Evolutionary conservation across 2,888 invertebrate species (phyloP).

Genomic region (Eurytoma adleriae): DNA sequence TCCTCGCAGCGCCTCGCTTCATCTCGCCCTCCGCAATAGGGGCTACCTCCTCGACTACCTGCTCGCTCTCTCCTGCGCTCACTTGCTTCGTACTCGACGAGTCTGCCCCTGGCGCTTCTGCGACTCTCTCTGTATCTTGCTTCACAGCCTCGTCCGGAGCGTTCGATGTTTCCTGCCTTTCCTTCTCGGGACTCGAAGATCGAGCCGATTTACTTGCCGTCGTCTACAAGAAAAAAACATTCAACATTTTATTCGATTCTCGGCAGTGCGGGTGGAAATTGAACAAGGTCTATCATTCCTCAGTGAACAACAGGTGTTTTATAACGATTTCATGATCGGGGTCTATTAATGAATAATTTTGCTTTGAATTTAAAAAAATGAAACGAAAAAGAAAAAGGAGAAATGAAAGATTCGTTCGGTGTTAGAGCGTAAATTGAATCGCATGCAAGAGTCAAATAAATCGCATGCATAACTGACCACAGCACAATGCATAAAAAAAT

Average conservation of each 20-base stretch:
- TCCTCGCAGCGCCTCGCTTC: conserved; percentile 64
- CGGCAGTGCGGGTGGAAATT: too few species aligned
- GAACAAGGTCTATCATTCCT: too few species aligned
- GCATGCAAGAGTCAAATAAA: conserved; percentile 48
- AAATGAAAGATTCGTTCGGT: background rate
- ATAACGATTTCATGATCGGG: too few species aligned
- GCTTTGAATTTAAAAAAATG: background rate
- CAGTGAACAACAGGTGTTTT: too few species aligned
- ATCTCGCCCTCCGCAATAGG: conserved; percentile 54
- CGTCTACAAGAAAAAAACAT: conserved; percentile 35
- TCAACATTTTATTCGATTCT: background rate
- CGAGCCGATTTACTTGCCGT: conserved; percentile 50
- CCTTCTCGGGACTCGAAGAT: conserved; percentile 65
- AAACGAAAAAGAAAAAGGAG: conserved; percentile 18
- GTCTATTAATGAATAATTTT: conserved; percentile 5
- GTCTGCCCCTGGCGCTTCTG: background rate
- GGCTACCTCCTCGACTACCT: conserved; percentile 20
- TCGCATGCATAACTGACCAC: conserved; percentile 51
- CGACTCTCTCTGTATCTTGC: conserved; percentile 4
- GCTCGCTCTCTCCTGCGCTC: conserved; percentile 12
- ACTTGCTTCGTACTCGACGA: background rate
- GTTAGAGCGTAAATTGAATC: conserved; percentile 36
- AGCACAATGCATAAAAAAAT: conserved; percentile 52
- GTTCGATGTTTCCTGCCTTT: conserved; percentile 43
- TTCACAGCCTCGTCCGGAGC: conserved; percentile 25